Evolutionary conservation across 2,797 vertebrate species (phyloP).

Genomic region (Parauchenoglanis ngamensis): DNA sequence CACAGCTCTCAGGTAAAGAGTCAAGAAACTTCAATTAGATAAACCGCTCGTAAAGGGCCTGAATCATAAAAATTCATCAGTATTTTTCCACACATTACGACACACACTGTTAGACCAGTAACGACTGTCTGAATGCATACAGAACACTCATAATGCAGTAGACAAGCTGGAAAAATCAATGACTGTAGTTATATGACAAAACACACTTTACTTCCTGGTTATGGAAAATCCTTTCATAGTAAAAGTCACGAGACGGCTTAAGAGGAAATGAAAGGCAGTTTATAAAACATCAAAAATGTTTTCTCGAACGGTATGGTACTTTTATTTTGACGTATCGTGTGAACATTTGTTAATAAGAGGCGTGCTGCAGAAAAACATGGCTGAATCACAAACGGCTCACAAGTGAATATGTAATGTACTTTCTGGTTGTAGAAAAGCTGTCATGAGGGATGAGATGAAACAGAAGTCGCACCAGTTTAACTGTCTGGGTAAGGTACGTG

Average conservation of each 20-base stretch:
- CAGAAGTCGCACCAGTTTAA: neutral
- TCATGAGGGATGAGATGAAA: neutral
- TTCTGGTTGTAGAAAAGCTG: neutral
- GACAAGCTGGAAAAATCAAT: neutral
- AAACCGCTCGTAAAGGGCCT: neutral
- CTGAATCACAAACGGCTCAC: neutral
- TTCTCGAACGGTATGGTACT: neutral
- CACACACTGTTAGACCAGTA: neutral
- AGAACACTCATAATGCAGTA: neutral
- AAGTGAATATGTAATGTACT: neutral
- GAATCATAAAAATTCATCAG: neutral
- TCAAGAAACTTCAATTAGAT: neutral
- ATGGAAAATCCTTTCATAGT: constrained; percentile 25
- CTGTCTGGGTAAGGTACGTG: neutral
- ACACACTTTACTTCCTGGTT: constrained; percentile 20
- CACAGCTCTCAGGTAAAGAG: neutral
- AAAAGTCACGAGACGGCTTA: constrained; percentile 12
- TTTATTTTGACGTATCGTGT: constrained; percentile 20
- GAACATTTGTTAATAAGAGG: neutral
- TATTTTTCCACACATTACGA: neutral
- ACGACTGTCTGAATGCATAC: neutral
- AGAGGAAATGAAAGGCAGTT: neutral
- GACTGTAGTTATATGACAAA: neutral
- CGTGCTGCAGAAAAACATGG: neutral
- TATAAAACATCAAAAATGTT: neutral